A percentile compares a stretch with the other conserved stretches of the same genome.
Evolutionary conservation across 92 coral and sea anemone genomes (phyloP).

Genomic region (Porites rus): DNA sequence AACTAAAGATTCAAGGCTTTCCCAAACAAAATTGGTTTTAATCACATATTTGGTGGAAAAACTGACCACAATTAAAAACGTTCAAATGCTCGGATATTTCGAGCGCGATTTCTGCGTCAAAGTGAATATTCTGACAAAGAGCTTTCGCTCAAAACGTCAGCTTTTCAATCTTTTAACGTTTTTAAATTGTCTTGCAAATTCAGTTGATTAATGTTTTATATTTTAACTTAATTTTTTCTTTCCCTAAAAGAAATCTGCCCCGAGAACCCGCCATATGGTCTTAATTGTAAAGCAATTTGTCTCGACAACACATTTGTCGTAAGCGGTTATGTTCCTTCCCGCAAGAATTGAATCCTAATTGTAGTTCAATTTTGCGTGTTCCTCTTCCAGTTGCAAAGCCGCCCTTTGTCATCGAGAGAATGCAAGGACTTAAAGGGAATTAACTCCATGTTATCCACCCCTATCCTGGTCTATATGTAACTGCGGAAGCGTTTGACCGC

Average conservation of each 20-base stretch:
- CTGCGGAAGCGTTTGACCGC: background rate
- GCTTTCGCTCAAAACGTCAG: too few species aligned
- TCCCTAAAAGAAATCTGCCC: background rate
- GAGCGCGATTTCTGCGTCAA: too few species aligned
- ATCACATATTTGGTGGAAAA: too few species aligned
- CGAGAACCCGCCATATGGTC: background rate
- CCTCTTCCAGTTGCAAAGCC: background rate
- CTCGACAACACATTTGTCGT: background rate
- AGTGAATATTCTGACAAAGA: too few species aligned
- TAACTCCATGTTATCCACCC: conserved; percentile 1
- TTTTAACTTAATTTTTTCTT: background rate
- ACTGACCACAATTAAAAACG: too few species aligned
- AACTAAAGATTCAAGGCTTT: too few species aligned
- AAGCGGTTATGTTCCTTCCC: background rate
- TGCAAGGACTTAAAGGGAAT: too few species aligned
- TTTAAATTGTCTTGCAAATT: too few species aligned
- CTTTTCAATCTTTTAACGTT: too few species aligned
- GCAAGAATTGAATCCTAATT: background rate
- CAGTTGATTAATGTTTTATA: too few species aligned
- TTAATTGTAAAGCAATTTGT: background rate
- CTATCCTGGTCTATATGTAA: background rate
- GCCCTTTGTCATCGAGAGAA: conserved; percentile 1
- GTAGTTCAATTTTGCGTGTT: background rate
- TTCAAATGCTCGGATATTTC: too few species aligned
- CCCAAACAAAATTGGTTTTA: too few species aligned